Percentiles rank a stretch among this genome's conserved stretches.
phyloP scores from a whole-genome alignment of 1,140 invertebrate genomes.

The Proctacanthus coquilletti region DNA sequence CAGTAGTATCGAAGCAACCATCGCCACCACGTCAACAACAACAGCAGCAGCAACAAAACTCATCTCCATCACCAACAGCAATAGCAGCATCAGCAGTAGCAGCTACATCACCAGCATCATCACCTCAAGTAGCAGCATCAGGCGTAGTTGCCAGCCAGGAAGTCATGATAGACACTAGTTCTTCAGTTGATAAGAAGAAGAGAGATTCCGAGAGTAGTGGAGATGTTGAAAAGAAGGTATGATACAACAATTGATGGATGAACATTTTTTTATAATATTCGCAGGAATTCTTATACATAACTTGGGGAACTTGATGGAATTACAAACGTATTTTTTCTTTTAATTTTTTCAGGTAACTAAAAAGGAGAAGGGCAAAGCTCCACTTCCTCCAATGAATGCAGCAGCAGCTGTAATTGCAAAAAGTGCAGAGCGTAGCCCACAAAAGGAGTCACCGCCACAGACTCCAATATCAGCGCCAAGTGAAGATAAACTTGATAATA shows the following conservation, averaged over 20 bases:
- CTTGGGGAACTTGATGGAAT: too few species aligned
- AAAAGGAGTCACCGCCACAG: conserved; percentile 17
- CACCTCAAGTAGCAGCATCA: conserved; percentile 10
- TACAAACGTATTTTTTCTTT: too few species aligned
- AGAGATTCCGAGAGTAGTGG: neutral
- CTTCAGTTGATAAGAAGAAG: neutral
- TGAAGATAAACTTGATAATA: conserved; percentile 25
- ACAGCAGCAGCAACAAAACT: neutral
- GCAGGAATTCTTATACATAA: too few species aligned
- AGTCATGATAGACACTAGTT: neutral
- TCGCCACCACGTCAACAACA: conserved; percentile 9
- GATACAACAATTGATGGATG: neutral
- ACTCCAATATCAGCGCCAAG: conserved; percentile 22
- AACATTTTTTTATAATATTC: neutral
- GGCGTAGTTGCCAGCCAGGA: conserved; percentile 10
- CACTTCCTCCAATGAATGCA: conserved; percentile 35
- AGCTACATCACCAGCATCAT: neutral
- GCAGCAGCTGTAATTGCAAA: conserved; percentile 5
- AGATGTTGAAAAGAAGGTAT: neutral
- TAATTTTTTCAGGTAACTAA: conserved; percentile 33
- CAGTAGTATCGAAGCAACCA: conserved; percentile 15
- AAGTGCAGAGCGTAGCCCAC: conserved; percentile 5
- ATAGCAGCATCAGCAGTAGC: conserved; percentile 2
- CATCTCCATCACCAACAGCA: conserved; percentile 6
- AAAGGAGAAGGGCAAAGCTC: conserved; percentile 57